Evolutionary conservation across 2,888 invertebrate genomes (phyloP).

Genomic region (Peribatodes rhomboidaria): DNA sequence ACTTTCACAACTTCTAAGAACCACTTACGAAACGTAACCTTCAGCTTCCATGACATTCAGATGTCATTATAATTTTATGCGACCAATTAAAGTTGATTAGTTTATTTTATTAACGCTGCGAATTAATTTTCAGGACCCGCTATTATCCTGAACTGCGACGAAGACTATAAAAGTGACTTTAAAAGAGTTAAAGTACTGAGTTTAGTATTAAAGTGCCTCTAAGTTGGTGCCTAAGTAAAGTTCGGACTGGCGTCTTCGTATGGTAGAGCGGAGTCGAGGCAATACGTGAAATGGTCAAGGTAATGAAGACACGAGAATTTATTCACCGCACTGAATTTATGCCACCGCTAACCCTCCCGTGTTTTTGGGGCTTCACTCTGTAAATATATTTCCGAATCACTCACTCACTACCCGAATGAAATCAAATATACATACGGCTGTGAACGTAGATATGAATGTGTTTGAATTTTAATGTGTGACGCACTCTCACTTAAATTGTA

Average conservation of each 20-base stretch:
- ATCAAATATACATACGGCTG: constrained; percentile 60
- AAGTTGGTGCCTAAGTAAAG: constrained; percentile 59
- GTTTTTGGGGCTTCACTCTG: constrained; percentile 78
- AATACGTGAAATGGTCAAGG: constrained; percentile 86
- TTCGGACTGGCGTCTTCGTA: constrained; percentile 61
- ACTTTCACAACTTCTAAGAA: constrained; percentile 31
- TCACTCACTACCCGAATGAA: constrained; percentile 63
- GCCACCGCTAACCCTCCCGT: constrained; percentile 80
- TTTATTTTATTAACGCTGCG: constrained; percentile 57
- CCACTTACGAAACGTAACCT: constrained; percentile 31
- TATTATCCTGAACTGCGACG: constrained; percentile 79
- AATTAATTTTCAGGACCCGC: constrained; percentile 81
- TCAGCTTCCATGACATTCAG: constrained; percentile 29
- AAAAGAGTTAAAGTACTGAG: constrained; percentile 61
- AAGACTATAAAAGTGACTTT: constrained; percentile 74
- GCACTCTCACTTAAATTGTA: constrained; percentile 54
- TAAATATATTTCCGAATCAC: constrained; percentile 80
- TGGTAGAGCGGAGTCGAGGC: constrained; percentile 69
- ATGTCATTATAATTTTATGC: constrained; percentile 36
- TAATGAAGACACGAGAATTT: constrained; percentile 79
- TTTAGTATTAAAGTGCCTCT: constrained; percentile 66
- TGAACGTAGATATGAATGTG: constrained; percentile 60
- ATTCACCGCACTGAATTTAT: constrained; percentile 77
- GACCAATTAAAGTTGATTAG: constrained; percentile 53
- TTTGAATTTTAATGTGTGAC: constrained; percentile 65